A percentile compares a stretch with the other conserved stretches of the same genome.
These are phyloP conservation scores for Leucopternis melanops DNA, from an alignment of 2,113 vertebrate genomes.

Conservation along the genomic window DNA sequence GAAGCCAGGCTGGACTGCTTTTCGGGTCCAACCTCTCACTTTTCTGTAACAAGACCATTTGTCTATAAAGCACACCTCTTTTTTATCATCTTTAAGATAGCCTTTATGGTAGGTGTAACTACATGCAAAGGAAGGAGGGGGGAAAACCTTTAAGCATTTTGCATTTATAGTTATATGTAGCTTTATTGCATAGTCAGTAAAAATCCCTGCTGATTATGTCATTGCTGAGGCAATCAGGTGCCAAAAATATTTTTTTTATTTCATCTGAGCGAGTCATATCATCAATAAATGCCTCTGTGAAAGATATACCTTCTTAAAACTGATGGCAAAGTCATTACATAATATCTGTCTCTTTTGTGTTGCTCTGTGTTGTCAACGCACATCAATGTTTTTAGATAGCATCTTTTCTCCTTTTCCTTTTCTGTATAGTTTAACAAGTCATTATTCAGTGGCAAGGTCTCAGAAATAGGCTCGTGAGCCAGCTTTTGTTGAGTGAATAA, in stretches of 20 bases:
- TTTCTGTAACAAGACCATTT: background rate
- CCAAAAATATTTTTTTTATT: conserved; percentile 51
- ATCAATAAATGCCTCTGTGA: background rate
- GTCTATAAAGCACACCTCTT: background rate
- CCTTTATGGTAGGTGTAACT: background rate
- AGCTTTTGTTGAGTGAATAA: background rate
- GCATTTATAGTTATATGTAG: background rate
- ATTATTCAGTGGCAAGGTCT: background rate
- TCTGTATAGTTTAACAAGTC: background rate
- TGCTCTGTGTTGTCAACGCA: background rate
- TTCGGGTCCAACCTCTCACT: background rate
- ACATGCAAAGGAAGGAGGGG: background rate
- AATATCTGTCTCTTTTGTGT: background rate
- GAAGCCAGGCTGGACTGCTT: background rate
- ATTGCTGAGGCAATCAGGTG: conserved; percentile 60
- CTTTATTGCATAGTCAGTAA: conserved; percentile 66
- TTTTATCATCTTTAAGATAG: background rate
- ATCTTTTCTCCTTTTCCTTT: background rate
- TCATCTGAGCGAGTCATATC: background rate
- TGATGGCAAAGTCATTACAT: background rate
- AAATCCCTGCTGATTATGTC: conserved; percentile 63
- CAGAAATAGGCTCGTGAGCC: background rate
- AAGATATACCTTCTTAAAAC: background rate
- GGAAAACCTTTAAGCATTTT: conserved; percentile 1
- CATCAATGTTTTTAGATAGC: background rate